phyloP scores from a whole-genome alignment of 2,113 vertebrate species.

The Varanus komodoensis region DNA sequence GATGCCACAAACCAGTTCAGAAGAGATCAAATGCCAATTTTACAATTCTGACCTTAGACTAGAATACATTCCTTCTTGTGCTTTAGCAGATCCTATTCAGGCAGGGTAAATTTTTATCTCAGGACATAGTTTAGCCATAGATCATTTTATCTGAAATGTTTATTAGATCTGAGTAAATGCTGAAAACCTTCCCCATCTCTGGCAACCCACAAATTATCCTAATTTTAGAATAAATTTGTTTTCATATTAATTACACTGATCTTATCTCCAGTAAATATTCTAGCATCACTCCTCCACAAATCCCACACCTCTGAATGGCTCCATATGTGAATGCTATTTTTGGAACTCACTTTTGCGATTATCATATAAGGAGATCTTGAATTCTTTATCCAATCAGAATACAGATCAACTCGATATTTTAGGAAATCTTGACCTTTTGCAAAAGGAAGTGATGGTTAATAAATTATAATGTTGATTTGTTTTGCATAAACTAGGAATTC shows the following conservation, averaged over 20 bases:
- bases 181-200: neutral
- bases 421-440: neutral
- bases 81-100: neutral
- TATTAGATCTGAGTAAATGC: constrained; percentile 23
- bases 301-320: neutral
- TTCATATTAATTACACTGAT: neutral
- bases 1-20: neutral
- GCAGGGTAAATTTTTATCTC: neutral
- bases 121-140: neutral
- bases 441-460: neutral
- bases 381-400: neutral
- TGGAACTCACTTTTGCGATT: neutral
- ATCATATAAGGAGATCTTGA: neutral
- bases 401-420: neutral
- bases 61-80: neutral
- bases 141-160: neutral
- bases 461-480: neutral
- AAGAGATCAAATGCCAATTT: neutral
- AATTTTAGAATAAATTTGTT: neutral
- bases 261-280: neutral
- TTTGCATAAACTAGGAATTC: neutral
- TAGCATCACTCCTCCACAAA: neutral
- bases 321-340: neutral
- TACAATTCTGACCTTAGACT: neutral
- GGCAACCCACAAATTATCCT: neutral